phyloP scores from a whole-genome alignment of 1,140 invertebrate species.

The Muscidifurax raptorellus region DNA sequence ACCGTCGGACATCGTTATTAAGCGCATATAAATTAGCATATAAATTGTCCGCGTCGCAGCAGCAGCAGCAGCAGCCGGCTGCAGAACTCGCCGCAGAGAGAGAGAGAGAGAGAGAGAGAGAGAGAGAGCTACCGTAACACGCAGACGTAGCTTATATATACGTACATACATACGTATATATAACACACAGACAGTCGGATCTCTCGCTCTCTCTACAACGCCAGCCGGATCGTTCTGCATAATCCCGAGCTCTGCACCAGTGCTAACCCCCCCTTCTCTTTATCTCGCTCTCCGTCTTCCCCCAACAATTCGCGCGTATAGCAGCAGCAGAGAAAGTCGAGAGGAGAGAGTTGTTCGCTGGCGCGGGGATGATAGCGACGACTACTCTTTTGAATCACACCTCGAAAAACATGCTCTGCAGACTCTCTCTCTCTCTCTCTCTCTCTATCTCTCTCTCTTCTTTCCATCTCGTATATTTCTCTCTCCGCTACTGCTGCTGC shows the following conservation, averaged over 20 bases:
- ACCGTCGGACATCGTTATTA: conserved; percentile 75
- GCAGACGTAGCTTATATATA: conserved; percentile 40
- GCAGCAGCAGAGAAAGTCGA: background rate
- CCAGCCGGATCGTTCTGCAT: conserved; percentile 64
- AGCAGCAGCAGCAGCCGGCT: conserved; percentile 45
- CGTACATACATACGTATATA: background rate
- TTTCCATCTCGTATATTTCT: conserved; percentile 8
- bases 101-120: too few relatives aligned
- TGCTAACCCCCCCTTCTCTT: background rate
- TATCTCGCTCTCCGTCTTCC: conserved; percentile 1
- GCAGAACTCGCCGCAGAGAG: conserved; percentile 35
- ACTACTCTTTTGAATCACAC: conserved; percentile 33
- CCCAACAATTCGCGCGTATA: conserved; percentile 28
- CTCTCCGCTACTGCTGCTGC: background rate
- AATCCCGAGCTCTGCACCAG: conserved; percentile 63
- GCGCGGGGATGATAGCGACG: background rate
- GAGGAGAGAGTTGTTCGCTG: conserved; percentile 1
- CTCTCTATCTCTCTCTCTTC: too few relatives aligned
- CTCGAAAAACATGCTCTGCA: conserved; percentile 8
- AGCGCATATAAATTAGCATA: conserved; percentile 77
- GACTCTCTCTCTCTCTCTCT: background rate
- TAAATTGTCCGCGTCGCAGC: conserved; percentile 70
- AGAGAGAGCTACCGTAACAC: conserved; percentile 44
- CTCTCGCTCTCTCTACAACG: conserved; percentile 56
- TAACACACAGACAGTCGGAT: conserved; percentile 15